Base-by-base conservation (phyloP, 2,888 invertebrate species). In the Cremastinae sp. region DNA sequence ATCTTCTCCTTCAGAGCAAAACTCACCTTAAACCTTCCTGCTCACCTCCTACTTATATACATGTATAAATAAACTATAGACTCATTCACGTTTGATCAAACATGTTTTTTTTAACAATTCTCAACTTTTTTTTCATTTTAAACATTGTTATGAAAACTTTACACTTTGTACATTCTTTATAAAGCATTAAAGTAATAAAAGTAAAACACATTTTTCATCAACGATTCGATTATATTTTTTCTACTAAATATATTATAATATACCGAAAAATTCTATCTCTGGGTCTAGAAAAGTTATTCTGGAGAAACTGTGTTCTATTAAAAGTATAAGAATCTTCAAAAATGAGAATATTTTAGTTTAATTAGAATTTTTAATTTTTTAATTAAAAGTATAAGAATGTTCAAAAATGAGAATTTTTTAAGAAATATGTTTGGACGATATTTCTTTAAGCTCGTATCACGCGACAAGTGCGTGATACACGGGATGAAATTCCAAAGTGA, bases 1-100 rank as follows among this genome's bases (percentile, higher is more conserved):
- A 81, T 82, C 83, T 83, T 79, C 74, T 74, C 76, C 76, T 73
- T 70, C 78, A 68, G 74, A 77, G 75, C 79, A 69, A 77, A 71
- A 76, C 80, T 77, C 77, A 81, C 78, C 78, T 80, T 80, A 69
- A 78, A 36, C 28, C 36, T 51, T 28, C 51, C n/a, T 49, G n/a
- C 16, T 5, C 10, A 61, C 65, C 64, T 20, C 28, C 9, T 36
- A 64, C 41, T 65, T 14, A 28, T 7, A 22, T 43, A n/a, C 20
- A 41, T 22, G 41, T 10, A 28, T 16, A 43, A 41, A 53, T 41
- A 53, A 20, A 38, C n/a, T 41, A 64, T 51, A 22, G 64, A 51
- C 49, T 53, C 12, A 41, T 65, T 16, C 53, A 28, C 28, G 28
- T 53, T 7, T 12, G 41, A 14, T 53, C 16, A 7, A 41, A 65